Base-by-base conservation (phyloP, 53 echinoderm and acorn worm species). In the Apostichopus leukothele region DNA sequence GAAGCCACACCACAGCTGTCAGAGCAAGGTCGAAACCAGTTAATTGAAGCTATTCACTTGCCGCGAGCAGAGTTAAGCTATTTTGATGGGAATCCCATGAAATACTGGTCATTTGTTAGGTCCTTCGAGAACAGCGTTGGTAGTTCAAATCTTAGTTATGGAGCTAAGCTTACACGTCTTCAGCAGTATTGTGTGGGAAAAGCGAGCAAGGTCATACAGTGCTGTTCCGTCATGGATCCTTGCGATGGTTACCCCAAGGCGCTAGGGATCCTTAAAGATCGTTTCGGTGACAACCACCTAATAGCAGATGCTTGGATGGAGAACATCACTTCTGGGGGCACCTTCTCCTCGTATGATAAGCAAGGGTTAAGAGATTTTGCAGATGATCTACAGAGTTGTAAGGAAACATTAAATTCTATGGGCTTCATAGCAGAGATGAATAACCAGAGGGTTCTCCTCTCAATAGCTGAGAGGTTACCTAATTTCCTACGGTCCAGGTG, bases 351-450 rank as follows among this genome's bases (percentile, higher is more conserved):
- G 8, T 21, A 76, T 90, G 81, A 88, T 53, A 88, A 78, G 21
- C 57, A 61, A 8, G 87, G 20, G 12, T 60, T 92, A 18, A 10
- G 75, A 59, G 90, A 87, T 8, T 66, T 79, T 50, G 92, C 90
- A 25, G 90, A 92, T 87, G 87, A 90, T 25, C 80, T 89, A 19
- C 66, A 83, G 39, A 59, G 75, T 50, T 90, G 79, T 74, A 13
- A 63, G 20, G 88, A 90, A 53, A 81, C 92, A 16, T 88, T 92
- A 9, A 14, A 63, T 19, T 80, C 92, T 14, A 73, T 90, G 87
- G 92, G 89, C 0, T 85, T 86, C 76, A 51, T 87, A 0, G 50
- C 61, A 5, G 92, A 90, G 74, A 23, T 92, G 61, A 67, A 76
- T 20, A 89, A 53, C 74, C 92, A 87, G 53, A 21, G 73, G 59